A percentile compares a stretch with the other conserved stretches of the same genome.
phyloP scores from a whole-genome alignment of 2,797 vertebrate genomes.

The Phrynocephalus vlangalii region DNA sequence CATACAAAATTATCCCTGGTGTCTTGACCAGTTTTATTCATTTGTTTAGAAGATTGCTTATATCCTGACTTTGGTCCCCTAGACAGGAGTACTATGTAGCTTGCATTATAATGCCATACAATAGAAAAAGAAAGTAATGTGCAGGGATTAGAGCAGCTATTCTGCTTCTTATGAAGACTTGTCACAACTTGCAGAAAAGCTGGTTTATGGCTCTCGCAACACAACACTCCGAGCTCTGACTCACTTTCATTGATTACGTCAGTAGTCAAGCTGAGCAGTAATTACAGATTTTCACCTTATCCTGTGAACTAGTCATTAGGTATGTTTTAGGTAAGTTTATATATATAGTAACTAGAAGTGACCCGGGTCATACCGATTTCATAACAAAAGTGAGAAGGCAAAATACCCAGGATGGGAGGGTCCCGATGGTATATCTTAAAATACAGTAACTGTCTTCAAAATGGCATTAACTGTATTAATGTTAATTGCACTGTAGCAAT shows the following conservation, averaged over 20 bases:
- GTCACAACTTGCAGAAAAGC: too few species aligned
- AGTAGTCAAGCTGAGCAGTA: too few species aligned
- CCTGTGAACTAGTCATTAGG: not conserved
- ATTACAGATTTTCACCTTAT: not conserved
- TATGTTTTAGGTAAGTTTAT: not conserved
- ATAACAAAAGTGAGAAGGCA: not conserved
- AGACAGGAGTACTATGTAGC: not conserved
- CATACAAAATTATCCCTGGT: not conserved
- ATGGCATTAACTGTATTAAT: not conserved
- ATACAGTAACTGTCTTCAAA: not conserved
- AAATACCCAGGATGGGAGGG: not conserved
- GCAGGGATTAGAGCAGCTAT: not conserved
- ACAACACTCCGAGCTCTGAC: not conserved
- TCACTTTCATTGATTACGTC: not conserved
- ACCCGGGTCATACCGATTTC: not conserved
- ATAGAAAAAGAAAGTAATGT: not conserved
- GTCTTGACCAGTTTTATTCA: too few species aligned
- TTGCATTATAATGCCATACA: not conserved
- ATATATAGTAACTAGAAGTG: not conserved
- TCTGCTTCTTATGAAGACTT: not conserved
- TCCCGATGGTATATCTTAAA: not conserved
- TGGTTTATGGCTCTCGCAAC: not conserved
- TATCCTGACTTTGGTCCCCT: not conserved
- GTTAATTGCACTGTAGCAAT: not conserved
- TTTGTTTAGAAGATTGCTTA: not conserved